Evolutionary conservation across 2,113 vertebrate species (phyloP), one percentile per base, ranked within the genome.

Genomic region (Macheiramphus alcinus): DNA sequence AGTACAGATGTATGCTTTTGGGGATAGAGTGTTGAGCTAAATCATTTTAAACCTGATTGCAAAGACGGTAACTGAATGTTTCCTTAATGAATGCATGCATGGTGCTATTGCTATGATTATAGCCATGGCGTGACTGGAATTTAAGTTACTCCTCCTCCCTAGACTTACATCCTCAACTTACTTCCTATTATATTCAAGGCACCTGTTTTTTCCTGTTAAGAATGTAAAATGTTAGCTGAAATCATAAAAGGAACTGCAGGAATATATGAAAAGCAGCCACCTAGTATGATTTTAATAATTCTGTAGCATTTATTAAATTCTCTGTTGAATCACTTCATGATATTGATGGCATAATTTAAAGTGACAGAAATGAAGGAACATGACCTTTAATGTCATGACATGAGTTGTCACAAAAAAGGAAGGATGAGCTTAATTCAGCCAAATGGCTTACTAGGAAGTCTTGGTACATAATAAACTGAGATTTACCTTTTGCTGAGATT

Each of bases 21-120:
- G 86, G 96, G 81, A 94, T 80, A 81, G 27, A 68, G 75, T 40
- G 21, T 93, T 87, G 92, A 96, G 94, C 80, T 89, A 96, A 97
- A 94, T 97, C 42, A 78, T 96, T 97, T 96, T 80, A 96, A 97
- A 95, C 8, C 14, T 78, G 81, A 96, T 93, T 94, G 85, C 92
- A 70, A 84, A 42, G 92, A 81, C 25, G 47, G 68, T 83, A 80
- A 68, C 48, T 21, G 87, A 73, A 80, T 68, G n/a, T 92, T 88
- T 94, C 97, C 95, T 94, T 91, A 92, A 94, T 91, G 94, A 97
- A 92, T 87, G 78, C 31, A 32, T 53, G 62, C 61, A 48, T 61
- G 95, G 74, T 85, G 53, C 93, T 84, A 38, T 72, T 86, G 92
- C 96, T 92, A 31, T 79, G 85, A 94, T 90, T 90, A 74, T 81